Conservation (phyloP, 1,140 invertebrate genomes). For the Diprion similis region DNA sequence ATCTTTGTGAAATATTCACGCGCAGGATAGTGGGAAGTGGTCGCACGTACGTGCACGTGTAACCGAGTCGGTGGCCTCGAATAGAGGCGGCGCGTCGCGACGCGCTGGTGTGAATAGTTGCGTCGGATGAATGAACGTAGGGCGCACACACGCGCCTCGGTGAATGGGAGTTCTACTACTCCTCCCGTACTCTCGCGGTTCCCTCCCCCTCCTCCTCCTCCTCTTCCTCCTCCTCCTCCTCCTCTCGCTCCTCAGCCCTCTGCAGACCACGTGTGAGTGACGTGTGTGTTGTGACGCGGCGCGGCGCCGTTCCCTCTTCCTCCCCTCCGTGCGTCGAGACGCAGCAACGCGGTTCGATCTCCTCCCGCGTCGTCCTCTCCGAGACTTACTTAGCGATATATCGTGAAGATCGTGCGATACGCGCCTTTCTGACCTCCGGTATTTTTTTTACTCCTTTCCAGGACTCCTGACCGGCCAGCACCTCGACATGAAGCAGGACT, state of each 20-base stretch:
- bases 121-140: constrained; percentile 4
- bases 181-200: constrained; percentile 9
- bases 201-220: background rate
- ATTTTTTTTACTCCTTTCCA: constrained; percentile 42
- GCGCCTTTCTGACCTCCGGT: background rate
- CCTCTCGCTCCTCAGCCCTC: background rate
- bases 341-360: too few species aligned
- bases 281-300: constrained; percentile 3
- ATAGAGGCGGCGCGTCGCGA: constrained; percentile 23
- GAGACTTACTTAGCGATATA: too few species aligned
- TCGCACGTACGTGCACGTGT: too few species aligned
- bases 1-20: too few species aligned
- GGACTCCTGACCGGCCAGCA: constrained; percentile 50
- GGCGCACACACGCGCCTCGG: background rate
- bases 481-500: constrained; percentile 52
- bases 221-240: background rate
- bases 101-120: constrained; percentile 9
- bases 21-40: too few species aligned
- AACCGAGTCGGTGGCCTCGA: constrained; percentile 35
- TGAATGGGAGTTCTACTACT: constrained; percentile 7
- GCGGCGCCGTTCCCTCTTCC: background rate
- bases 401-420: too few species aligned
- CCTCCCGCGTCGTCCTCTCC: too few species aligned
- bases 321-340: too few species aligned
- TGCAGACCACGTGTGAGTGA: constrained; percentile 1